Evolutionary conservation across 2,797 vertebrate genomes (phyloP), one percentile per base, ranked within the genome.

Genomic region (Sebastes itinus): DNA sequence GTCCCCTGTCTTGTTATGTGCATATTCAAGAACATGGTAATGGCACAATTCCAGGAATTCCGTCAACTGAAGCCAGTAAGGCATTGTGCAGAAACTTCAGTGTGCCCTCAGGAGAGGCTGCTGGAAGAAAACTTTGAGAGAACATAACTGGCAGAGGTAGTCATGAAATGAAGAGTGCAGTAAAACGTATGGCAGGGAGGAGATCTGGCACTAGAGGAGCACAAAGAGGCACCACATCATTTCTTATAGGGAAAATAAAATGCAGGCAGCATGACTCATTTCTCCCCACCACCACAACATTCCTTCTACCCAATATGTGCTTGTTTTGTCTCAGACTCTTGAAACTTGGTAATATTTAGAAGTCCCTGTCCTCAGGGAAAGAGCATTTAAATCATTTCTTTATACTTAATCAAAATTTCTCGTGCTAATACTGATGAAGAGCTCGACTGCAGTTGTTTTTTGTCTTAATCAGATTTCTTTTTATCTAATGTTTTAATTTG

Each of bases 211-310:
- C 30, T 23, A 49, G 9, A 58, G 23, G 22, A 42, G 70, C 68
- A 76, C 62, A 77, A 67, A 75, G 68, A 81, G 61, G 58, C 63
- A 33, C 52, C 2, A 58, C 56, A 79, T 28, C 3, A 2, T 59
- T 54, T 61, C 61, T 82, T 16, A 14, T 25, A 80, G 65, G 65
- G 20, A 23, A 80, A 84, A 61, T 18, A 23, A 77, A 75, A 72
- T 55, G 8, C 75, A 55, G 73, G 9, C 62, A 14, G 77, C 59
- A 64, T 14, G 94, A 95, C 87, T 95, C 93, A 96, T 72, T 88
- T 81, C 62, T 89, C 80, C 92, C 91, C 65, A 35, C 13, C 60
- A 86, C 90, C 89, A 80, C 89, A 89, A 66, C 77, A 93, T 89
- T 92, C 87, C 63, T 75, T 42, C 14, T 30, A 6, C 56, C 28